Conservation (phyloP, 2,113 vertebrate genomes). For the Chloropsis hardwickii region DNA sequence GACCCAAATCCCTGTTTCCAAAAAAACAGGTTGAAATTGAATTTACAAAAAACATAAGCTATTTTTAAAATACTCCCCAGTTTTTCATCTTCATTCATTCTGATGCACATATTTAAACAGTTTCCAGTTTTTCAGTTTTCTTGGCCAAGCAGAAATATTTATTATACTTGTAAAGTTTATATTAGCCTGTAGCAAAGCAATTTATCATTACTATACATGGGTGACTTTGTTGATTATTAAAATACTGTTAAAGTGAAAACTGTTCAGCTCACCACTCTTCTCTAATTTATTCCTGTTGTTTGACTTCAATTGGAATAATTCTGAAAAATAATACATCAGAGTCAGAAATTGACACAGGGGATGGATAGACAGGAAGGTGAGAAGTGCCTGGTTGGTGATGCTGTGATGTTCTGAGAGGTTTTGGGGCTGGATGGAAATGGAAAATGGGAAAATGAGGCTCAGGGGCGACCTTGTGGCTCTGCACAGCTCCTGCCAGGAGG, state of each 20-base stretch:
- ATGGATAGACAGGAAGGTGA: neutral
- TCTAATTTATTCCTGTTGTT: slow-evolving; percentile 48
- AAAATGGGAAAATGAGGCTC: neutral
- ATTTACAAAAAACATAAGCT: neutral
- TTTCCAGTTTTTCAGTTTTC: slow-evolving; percentile 40
- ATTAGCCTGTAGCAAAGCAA: slow-evolving; percentile 65
- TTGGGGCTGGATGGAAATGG: neutral
- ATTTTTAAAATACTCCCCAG: neutral
- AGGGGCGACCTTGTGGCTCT: neutral
- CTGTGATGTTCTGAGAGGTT: neutral
- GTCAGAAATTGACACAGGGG: neutral
- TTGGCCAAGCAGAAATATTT: slow-evolving; percentile 59
- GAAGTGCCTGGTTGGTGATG: neutral
- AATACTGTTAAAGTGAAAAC: slow-evolving; percentile 45
- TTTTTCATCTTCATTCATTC: slow-evolving; percentile 33
- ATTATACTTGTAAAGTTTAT: slow-evolving; percentile 67
- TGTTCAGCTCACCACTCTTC: neutral
- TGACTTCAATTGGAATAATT: neutral
- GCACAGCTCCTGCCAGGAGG: neutral
- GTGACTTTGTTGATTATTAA: slow-evolving; percentile 71
- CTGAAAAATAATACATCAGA: neutral
- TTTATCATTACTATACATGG: slow-evolving; percentile 67
- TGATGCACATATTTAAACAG: slow-evolving; percentile 27
- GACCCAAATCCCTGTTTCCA: neutral
- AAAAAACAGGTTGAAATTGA: neutral